Evolutionary conservation across 2,888 invertebrate genomes (phyloP).

Genomic region (Diplazon laetatorius): DNA sequence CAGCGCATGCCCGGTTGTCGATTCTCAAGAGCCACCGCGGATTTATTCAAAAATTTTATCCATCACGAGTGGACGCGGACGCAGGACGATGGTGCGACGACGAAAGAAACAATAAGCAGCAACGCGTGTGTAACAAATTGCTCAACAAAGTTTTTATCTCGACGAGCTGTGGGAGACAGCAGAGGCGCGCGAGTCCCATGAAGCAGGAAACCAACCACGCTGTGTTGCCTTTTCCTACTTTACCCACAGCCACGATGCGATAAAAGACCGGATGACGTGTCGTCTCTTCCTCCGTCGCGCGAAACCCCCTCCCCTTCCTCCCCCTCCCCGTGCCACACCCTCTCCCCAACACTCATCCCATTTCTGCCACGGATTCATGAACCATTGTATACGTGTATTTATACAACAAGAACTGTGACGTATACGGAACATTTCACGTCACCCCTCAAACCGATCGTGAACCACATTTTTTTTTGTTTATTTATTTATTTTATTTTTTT

Average conservation of each 20-base stretch:
- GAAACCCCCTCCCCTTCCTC: too few relatives aligned
- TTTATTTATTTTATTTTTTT: background rate
- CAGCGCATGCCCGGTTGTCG: background rate
- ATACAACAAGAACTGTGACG: background rate
- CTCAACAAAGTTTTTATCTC: constrained; percentile 48
- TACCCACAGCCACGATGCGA: constrained; percentile 20
- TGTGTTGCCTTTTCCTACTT: background rate
- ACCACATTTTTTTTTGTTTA: background rate
- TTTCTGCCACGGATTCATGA: background rate
- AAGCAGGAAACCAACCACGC: background rate
- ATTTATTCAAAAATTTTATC: too few relatives aligned
- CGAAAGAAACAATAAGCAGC: constrained; percentile 50
- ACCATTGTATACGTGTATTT: background rate
- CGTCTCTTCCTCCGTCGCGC: background rate
- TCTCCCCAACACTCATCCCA: too few relatives aligned
- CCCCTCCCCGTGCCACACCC: too few relatives aligned
- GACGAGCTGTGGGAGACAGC: too few relatives aligned
- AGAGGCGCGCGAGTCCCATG: too few relatives aligned
- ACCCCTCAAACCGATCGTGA: background rate
- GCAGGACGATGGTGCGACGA: constrained; percentile 35
- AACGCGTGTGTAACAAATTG: constrained; percentile 53
- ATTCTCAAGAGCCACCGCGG: constrained; percentile 10
- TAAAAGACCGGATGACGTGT: constrained; percentile 35
- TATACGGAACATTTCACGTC: constrained; percentile 11
- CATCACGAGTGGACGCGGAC: too few relatives aligned